These are phyloP conservation scores for Latrodectus hesperus DNA, from an alignment of 2,888 invertebrate species.

Conservation along the genomic window DNA sequence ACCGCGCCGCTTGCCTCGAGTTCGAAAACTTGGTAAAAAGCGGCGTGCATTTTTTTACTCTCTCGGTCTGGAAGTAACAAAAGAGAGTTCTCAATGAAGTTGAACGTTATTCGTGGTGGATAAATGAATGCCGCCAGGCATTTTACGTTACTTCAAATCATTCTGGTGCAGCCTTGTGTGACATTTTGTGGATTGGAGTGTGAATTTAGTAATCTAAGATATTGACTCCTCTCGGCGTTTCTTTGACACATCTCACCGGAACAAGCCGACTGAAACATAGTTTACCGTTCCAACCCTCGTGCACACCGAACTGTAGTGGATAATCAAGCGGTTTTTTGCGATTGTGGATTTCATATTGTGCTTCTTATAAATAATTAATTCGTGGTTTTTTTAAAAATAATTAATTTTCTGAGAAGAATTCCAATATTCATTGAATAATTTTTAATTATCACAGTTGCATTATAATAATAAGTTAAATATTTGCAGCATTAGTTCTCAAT, in stretches of 20 bases:
- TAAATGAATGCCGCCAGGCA: slow-evolving; percentile 16
- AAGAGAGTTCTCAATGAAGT: slow-evolving; percentile 49
- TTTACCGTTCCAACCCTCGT: slow-evolving; percentile 29
- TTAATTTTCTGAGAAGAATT: too few species aligned
- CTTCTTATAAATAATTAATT: too few species aligned
- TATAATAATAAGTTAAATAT: too few species aligned
- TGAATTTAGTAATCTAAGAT: background rate
- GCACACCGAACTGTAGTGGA: too few species aligned
- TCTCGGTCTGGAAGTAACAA: slow-evolving; percentile 30
- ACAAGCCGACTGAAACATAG: slow-evolving; percentile 31
- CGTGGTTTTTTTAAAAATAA: too few species aligned
- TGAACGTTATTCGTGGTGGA: slow-evolving; percentile 8
- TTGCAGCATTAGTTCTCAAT: too few species aligned
- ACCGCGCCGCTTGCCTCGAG: slow-evolving; percentile 53
- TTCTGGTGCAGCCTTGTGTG: slow-evolving; percentile 24
- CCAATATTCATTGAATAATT: too few species aligned
- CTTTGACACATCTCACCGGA: background rate
- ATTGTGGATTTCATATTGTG: too few species aligned
- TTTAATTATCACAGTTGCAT: too few species aligned
- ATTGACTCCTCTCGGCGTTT: background rate
- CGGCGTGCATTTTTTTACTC: slow-evolving; percentile 28
- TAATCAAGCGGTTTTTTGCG: too few species aligned
- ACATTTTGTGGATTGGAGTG: slow-evolving; percentile 12
- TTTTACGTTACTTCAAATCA: slow-evolving; percentile 9
- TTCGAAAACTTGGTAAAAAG: slow-evolving; percentile 59